A percentile compares a stretch with the other conserved stretches of the same genome.
Evolutionary conservation across 2,797 vertebrate species (phyloP).

Genomic region (Pempheris klunzingeri): DNA sequence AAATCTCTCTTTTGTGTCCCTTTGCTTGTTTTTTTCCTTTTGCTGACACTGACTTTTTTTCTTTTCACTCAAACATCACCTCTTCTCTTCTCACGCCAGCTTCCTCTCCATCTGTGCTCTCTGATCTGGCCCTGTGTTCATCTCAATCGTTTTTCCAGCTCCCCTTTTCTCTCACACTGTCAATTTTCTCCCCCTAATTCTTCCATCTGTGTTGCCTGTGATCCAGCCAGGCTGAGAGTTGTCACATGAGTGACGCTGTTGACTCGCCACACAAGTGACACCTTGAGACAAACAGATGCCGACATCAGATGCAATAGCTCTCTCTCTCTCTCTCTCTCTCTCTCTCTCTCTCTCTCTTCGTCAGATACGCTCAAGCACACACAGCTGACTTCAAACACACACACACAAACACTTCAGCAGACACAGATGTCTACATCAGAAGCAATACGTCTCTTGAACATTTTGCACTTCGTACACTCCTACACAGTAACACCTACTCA

Average conservation of each 20-base stretch:
- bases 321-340: no score
- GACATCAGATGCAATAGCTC: conserved; percentile 12
- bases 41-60: background rate
- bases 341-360: background rate
- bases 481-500: background rate
- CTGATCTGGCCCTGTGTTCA: conserved; percentile 40
- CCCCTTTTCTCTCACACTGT: conserved; percentile 47
- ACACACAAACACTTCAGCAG: background rate
- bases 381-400: conserved; percentile 22
- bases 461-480: background rate
- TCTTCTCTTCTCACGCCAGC: conserved; percentile 7
- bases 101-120: conserved; percentile 54
- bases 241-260: conserved; percentile 37
- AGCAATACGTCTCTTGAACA: background rate
- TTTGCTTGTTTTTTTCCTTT: background rate
- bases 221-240: conserved; percentile 23
- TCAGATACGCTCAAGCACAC: background rate
- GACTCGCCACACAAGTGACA: conserved; percentile 47
- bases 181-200: conserved; percentile 7
- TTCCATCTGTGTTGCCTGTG: conserved; percentile 39
- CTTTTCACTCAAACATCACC: conserved; percentile 2
- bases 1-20: background rate
- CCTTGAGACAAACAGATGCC: conserved; percentile 37
- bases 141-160: conserved; percentile 40
- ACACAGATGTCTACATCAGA: conserved; percentile 30